Evolutionary conservation across 1,140 invertebrate genomes (phyloP).

Genomic region (Bombus waltoni): DNA sequence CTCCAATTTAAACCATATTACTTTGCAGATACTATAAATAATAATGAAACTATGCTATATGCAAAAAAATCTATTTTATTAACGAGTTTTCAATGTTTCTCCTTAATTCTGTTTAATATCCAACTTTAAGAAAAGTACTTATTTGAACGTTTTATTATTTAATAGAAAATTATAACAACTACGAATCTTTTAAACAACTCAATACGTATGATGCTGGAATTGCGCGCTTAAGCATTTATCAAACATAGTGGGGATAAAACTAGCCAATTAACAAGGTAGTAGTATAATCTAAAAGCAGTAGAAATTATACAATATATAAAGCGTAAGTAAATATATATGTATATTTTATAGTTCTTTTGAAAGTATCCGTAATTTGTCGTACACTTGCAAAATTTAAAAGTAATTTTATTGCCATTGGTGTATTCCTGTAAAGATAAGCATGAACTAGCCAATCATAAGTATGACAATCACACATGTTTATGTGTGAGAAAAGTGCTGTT

Average conservation of each 20-base stretch:
- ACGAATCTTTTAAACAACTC: neutral
- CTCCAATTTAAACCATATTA: neutral
- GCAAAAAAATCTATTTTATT: too few relatives aligned
- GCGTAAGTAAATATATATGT: neutral
- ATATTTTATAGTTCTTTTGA: neutral
- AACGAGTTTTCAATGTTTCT: neutral
- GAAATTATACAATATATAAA: too few relatives aligned
- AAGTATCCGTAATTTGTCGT: neutral
- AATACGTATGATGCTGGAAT: neutral
- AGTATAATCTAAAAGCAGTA: neutral
- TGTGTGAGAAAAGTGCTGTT: neutral
- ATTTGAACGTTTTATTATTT: neutral
- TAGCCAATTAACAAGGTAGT: neutral
- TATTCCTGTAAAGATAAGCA: neutral
- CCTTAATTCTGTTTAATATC: neutral
- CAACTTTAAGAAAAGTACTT: neutral
- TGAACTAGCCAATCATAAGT: neutral
- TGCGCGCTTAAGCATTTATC: neutral
- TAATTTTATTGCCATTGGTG: neutral
- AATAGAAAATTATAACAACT: neutral
- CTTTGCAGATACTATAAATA: neutral
- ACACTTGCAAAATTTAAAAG: neutral
- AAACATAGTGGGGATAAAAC: neutral
- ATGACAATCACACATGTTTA: neutral
- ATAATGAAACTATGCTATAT: too few relatives aligned